Evolutionary conservation across 2,888 invertebrate species (phyloP).

Genomic region (Eupeodes latifasciatus): DNA sequence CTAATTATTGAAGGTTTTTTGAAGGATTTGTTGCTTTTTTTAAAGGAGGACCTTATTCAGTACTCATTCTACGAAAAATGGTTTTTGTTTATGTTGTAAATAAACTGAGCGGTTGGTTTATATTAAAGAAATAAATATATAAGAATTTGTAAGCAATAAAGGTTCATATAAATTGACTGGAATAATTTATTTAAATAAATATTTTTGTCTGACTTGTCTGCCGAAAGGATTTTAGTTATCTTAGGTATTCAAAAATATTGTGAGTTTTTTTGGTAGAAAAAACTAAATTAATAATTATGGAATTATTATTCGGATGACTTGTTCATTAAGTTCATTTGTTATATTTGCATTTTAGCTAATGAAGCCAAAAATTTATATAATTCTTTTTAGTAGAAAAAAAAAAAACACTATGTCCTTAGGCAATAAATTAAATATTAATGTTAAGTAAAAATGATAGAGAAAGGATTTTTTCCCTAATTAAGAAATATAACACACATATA

Average conservation of each 20-base stretch:
- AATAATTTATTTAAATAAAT: background rate
- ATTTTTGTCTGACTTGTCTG: background rate
- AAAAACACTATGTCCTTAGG: no score
- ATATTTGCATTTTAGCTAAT: no score
- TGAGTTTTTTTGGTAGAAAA: background rate
- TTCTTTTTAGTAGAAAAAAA: no score
- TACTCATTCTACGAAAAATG: background rate
- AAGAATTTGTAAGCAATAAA: no score
- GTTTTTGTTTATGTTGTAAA: slow-evolving; percentile 15
- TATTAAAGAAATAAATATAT: background rate
- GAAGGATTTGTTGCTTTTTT: slow-evolving; percentile 34
- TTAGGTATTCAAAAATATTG: background rate
- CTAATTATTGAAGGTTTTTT: slow-evolving; percentile 41
- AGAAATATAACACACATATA: no score
- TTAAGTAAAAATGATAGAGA: no score
- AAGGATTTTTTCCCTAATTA: no score
- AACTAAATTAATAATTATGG: background rate
- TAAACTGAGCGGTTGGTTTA: slow-evolving; percentile 1
- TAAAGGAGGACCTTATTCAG: slow-evolving; percentile 10
- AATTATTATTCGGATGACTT: background rate
- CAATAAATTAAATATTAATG: no score
- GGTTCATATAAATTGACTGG: no score
- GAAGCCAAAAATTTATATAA: no score
- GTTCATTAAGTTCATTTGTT: no score
- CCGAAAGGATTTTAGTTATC: background rate